phyloP scores from a whole-genome alignment of 2,797 vertebrate genomes.

The Sebastes nivosus region DNA sequence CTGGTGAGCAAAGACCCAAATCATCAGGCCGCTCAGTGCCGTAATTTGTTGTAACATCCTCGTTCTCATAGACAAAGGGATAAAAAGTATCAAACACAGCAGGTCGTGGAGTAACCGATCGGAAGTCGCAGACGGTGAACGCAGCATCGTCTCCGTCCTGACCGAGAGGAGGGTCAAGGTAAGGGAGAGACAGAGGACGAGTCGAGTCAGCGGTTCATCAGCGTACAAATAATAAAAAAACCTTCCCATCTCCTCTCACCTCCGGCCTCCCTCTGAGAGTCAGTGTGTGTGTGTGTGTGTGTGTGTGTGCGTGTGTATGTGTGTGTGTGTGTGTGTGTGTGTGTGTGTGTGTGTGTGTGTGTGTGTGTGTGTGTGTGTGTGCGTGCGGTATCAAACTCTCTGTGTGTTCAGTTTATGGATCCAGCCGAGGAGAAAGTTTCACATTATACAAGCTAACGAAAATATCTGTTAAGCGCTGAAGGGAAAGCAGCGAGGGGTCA shows the following conservation, averaged over 20 bases:
- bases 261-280: constrained; percentile 36
- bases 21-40: background rate
- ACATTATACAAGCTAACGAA: constrained; percentile 61
- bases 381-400: background rate
- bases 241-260: constrained; percentile 37
- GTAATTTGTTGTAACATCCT: background rate
- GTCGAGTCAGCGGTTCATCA: constrained; percentile 43
- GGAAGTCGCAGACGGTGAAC: background rate
- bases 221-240: background rate
- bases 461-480: constrained; percentile 70
- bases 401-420: constrained; percentile 51
- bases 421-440: constrained; percentile 40
- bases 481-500: constrained; percentile 56
- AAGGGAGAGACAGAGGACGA: constrained; percentile 10
- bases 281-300: background rate
- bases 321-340: background rate
- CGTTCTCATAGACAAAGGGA: background rate
- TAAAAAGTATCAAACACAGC: background rate
- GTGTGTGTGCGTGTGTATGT: no score
- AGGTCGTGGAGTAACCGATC: background rate
- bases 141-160: constrained; percentile 1
- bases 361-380: background rate
- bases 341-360: background rate
- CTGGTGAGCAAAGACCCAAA: background rate
- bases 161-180: constrained; percentile 16